Base-by-base conservation (phyloP, 2,888 invertebrate species). In the Eupithecia vulgata region DNA sequence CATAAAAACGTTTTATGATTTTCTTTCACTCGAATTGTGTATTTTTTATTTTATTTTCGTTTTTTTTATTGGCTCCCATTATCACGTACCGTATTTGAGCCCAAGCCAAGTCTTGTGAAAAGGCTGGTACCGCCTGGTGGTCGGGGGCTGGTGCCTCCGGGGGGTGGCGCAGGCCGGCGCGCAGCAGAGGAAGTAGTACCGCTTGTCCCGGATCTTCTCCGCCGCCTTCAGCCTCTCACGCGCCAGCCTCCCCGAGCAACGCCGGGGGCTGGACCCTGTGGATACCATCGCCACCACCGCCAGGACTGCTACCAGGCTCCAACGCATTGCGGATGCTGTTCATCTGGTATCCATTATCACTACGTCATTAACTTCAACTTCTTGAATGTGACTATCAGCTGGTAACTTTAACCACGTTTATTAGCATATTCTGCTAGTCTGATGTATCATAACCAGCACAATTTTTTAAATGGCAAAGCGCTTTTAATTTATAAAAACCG, bases 81-180 rank as follows among this genome's bases (percentile, higher is more conserved):
- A 61, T 17, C 30, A 69, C 90, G 34, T 91, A 94, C 93, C 93
- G 76, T 93, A 89, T 84, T 92, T 93, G 12, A 94, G 85, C 70
- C 93, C 93, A 72, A 90, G 88, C 93, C 93, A 93, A 17, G 93
- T 91, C 71, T 87, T 92, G 79, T 94, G 93, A 79, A 88, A 93
- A 2, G 94, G 94, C 77, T 93, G 93, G 83, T 94, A 94, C 34
- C 85, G 84, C 71, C 88, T 85, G 6, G 87, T 79, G 25, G 89
- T 79, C 4, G 85, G 83, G 5, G 88, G 88, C 12, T 87, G 84
- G 0, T 87, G 86, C 65, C 85, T 84, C 57, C 89, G 84, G 0
- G 81, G 78, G 0, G 84, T 79, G n/a, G 85, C 83, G 76, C 94
- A 94, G 0, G 88, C 74, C 0, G 91, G 84, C 0, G 90, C 80